phyloP scores from a whole-genome alignment of 2,113 vertebrate genomes.

The Perognathus longimembris region DNA sequence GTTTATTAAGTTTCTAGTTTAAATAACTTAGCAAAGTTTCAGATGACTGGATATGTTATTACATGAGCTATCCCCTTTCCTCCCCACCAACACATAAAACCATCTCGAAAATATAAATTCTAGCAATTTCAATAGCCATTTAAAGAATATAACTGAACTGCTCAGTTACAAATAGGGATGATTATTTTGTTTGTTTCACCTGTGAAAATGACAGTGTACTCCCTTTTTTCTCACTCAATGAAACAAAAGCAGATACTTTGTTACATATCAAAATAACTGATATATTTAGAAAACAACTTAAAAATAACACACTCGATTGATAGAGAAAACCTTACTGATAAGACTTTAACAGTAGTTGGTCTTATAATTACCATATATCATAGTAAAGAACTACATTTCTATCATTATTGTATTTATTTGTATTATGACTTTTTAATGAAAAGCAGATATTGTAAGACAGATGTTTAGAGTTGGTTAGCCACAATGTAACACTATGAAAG shows the following conservation, averaged over 20 bases:
- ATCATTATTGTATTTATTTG: slow-evolving; percentile 51
- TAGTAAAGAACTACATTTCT: slow-evolving; percentile 58
- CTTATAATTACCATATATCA: slow-evolving; percentile 37
- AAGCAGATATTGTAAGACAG: slow-evolving; percentile 48
- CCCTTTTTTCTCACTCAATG: slow-evolving; percentile 30
- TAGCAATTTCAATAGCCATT: slow-evolving; percentile 47
- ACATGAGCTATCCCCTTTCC: neutral
- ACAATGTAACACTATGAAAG: slow-evolving; percentile 54
- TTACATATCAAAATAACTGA: slow-evolving; percentile 32
- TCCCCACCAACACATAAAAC: slow-evolving; percentile 36
- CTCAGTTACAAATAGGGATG: slow-evolving; percentile 40
- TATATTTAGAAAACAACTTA: slow-evolving; percentile 21
- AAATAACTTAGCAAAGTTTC: slow-evolving; percentile 65
- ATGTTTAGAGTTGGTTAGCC: slow-evolving; percentile 8
- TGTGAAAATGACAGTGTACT: neutral
- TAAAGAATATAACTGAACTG: slow-evolving; percentile 55
- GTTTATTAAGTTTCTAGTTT: slow-evolving; percentile 27
- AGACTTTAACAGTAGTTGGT: slow-evolving; percentile 47
- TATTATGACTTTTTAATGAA: slow-evolving; percentile 25
- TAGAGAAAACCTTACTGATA: slow-evolving; percentile 1
- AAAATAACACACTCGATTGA: neutral
- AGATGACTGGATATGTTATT: slow-evolving; percentile 24
- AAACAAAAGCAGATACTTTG: slow-evolving; percentile 53
- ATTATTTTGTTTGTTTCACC: slow-evolving; percentile 46
- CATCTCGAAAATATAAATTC: slow-evolving; percentile 58